These are phyloP conservation scores for Montipora efflorescens DNA, from an alignment of 64 coral and sea anemone species.

Conservation along the genomic window DNA sequence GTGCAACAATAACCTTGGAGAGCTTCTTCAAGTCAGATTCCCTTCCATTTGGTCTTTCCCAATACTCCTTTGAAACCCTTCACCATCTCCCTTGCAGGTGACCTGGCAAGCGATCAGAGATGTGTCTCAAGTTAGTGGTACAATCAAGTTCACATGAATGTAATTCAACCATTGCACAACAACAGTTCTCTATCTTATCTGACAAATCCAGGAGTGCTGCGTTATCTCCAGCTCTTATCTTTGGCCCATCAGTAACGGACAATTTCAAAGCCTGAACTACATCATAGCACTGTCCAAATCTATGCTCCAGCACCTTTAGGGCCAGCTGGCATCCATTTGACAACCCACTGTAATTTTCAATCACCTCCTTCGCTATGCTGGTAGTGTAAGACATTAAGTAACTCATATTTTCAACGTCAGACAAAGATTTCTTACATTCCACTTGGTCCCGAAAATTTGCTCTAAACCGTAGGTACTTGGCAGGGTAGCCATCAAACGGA, in stretches of 20 bases:
- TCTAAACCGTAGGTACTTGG: conserved; percentile 43
- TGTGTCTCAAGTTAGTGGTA: conserved; percentile 61
- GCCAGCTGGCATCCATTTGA: conserved; percentile 60
- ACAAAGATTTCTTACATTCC: conserved; percentile 51
- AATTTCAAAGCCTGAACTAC: no score
- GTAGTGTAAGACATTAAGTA: conserved; percentile 59
- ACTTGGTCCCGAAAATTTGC: conserved; percentile 54
- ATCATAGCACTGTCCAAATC: no score
- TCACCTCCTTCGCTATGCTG: conserved; percentile 37
- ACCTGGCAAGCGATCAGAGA: not conserved
- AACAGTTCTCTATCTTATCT: conserved; percentile 71
- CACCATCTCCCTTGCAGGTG: no score
- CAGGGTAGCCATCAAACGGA: conserved; percentile 43
- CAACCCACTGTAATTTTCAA: conserved; percentile 62
- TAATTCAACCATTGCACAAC: conserved; percentile 51
- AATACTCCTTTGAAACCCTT: no score
- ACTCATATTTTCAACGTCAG: conserved; percentile 54
- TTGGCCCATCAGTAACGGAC: no score
- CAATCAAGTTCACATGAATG: conserved; percentile 72
- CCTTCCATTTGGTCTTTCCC: no score
- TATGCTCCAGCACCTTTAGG: conserved; percentile 7
- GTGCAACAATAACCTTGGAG: no score
- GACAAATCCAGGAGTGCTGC: conserved; percentile 52
- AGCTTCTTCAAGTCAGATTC: no score
- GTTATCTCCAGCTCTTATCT: conserved; percentile 10